Evolutionary conservation across 2,113 vertebrate species (phyloP).

Genomic region (Colius striatus): DNA sequence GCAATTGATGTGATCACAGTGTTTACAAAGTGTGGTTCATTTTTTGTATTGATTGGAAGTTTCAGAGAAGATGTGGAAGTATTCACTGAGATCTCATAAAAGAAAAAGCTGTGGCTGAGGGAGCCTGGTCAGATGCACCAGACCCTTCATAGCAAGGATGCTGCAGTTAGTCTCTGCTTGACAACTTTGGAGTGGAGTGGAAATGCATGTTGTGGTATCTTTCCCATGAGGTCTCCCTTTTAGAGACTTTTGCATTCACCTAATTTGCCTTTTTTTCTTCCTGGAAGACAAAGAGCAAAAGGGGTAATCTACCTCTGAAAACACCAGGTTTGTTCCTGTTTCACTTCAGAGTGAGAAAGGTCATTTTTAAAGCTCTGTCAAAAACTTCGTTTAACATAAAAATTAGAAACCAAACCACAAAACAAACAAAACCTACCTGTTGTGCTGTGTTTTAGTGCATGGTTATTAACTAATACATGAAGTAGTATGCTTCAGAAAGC

Average conservation of each 20-base stretch:
- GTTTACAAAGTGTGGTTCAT: slow-evolving; percentile 10
- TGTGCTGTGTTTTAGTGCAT: rapidly evolving
- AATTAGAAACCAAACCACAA: not conserved
- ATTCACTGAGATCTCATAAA: not conserved
- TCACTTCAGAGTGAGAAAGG: not conserved
- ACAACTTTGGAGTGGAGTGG: rapidly evolving
- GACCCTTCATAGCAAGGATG: rapidly evolving
- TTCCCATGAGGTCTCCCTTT: rapidly evolving
- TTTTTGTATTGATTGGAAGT: not conserved
- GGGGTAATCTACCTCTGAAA: not conserved
- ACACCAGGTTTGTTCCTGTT: not conserved
- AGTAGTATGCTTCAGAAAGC: not conserved
- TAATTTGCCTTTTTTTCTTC: not conserved
- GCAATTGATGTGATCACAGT: slow-evolving; percentile 30
- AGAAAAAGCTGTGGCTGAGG: not conserved
- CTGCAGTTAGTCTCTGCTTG: not conserved
- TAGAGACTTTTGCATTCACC: rapidly evolving
- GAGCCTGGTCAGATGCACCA: rapidly evolving
- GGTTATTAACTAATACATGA: no score
- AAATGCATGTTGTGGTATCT: rapidly evolving
- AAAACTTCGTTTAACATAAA: not conserved
- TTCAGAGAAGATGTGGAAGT: not conserved
- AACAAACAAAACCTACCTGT: rapidly evolving
- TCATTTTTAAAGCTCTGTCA: not conserved
- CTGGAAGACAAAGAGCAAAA: not conserved